phyloP scores from a whole-genome alignment of 2,113 vertebrate genomes.

The Brienomyrus longianalis region DNA sequence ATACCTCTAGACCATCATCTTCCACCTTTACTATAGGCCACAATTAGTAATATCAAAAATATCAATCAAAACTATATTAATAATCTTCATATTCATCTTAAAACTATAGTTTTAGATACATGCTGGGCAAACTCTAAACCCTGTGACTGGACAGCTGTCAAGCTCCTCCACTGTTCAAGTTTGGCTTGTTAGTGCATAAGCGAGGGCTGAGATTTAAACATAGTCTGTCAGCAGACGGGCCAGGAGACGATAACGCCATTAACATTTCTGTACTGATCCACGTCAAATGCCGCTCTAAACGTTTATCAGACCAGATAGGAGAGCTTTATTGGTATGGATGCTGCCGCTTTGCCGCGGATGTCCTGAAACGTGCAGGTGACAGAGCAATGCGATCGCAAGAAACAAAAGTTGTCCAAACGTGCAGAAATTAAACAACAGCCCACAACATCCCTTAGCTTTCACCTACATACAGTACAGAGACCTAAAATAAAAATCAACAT shows the following conservation, averaged over 20 bases:
- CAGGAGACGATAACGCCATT: background rate
- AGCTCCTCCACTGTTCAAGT: conserved; percentile 14
- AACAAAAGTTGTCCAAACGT: background rate
- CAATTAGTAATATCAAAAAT: conserved; percentile 18
- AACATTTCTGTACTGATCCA: background rate
- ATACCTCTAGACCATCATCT: background rate
- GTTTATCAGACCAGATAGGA: background rate
- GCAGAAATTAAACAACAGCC: background rate
- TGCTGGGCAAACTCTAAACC: background rate
- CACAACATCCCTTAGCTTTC: background rate
- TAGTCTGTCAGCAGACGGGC: background rate
- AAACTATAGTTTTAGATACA: conserved; percentile 13
- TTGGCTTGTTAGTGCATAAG: conserved; percentile 19
- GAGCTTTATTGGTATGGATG: background rate
- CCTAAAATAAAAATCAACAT: background rate
- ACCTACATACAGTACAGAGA: conserved; percentile 10
- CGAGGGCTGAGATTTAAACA: background rate
- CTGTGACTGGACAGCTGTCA: background rate
- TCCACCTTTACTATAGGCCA: background rate
- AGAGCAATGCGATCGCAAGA: background rate
- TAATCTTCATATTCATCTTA: conserved; percentile 3
- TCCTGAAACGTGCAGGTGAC: background rate
- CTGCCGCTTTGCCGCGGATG: background rate
- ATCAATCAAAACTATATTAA: conserved; percentile 22
- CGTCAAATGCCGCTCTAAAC: background rate